Base-by-base conservation (phyloP, 2,113 vertebrate genomes). In the Kryptolebias marmoratus region DNA sequence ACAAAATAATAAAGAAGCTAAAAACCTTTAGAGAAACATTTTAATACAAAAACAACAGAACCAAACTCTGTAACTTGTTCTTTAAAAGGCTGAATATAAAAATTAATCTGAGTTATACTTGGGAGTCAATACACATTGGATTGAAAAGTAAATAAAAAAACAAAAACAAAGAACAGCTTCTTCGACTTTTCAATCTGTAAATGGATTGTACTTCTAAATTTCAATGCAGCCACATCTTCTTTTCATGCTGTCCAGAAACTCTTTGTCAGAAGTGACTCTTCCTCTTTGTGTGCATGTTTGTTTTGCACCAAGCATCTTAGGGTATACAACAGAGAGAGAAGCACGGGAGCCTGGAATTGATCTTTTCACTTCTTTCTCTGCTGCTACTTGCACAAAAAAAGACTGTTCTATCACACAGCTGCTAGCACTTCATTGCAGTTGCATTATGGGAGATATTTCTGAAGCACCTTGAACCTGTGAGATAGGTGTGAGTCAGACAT, bases 391-490 rank as follows among this genome's bases (percentile, higher is more conserved):
- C 9, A 56, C 39, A 61, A 55, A 77, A 42, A 75, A 78, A 31
- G 68, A 15, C 73, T 69, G 62, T 81, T 79, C 75, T 77, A 84
- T 83, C 67, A 84, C 77, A 73, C 55, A 53, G 45, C 79, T 77
- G 65, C 1, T 1, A 80, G 64, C 77, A 61, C 62, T 59, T 64
- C 22, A 56, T 49, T n/a, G 27, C 82, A 10, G 61, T 70, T 89
- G 89, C 80, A 84, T 89, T 82, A 18, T 86, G 80, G 84, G 83
- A 83, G 56, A 72, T 39, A 60, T 84, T 73, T 60, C 47, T 52
- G 44, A 52, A 32, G 71, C 78, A 83, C 70, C 75, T 71, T 71
- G 45, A 49, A 87, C 74, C 78, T 68, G 65, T 39, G 80, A 89
- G 83, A 79, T 64, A 68, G 64, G 55, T 30, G 45, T 69, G 60